A percentile compares a stretch with the other conserved stretches of the same genome.
Evolutionary conservation across 2,888 invertebrate genomes (phyloP).

Genomic region (Blera fallax): DNA sequence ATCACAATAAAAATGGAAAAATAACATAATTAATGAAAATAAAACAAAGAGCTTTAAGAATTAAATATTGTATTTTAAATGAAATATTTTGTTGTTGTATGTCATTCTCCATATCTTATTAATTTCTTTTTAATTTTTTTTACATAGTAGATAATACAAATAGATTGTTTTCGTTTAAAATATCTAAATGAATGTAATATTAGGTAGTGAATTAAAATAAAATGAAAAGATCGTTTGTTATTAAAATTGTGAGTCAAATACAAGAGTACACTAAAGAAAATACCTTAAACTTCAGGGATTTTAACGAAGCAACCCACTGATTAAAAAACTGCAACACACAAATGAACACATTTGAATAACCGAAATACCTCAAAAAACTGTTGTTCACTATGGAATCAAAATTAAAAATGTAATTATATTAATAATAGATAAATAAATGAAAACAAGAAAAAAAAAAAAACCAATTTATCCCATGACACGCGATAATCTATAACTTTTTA

Average conservation of each 20-base stretch:
- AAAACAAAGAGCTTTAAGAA: too few relatives aligned
- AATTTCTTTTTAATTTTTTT: not conserved
- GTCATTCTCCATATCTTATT: constrained; percentile 10
- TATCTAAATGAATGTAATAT: not conserved
- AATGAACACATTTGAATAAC: not conserved
- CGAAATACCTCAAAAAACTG: constrained; percentile 23
- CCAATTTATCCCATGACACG: constrained; percentile 3
- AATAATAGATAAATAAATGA: not conserved
- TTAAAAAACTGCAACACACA: not conserved
- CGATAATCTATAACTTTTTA: constrained; percentile 34
- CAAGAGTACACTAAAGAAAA: not conserved
- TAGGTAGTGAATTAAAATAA: constrained; percentile 15
- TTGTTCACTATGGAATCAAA: not conserved
- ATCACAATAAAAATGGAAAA: too few relatives aligned
- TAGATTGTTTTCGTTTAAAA: not conserved
- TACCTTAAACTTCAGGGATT: constrained; percentile 26
- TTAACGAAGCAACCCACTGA: constrained; percentile 16
- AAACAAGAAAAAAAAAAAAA: too few relatives aligned
- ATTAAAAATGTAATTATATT: not conserved
- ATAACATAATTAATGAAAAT: too few relatives aligned
- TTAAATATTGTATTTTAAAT: not conserved
- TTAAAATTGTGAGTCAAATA: not conserved
- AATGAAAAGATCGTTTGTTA: not conserved
- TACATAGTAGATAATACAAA: not conserved
- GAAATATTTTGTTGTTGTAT: not conserved